Evolutionary conservation across 2,797 vertebrate species (phyloP), one percentile per base, ranked within the genome.

Genomic region (Siniperca obscura): DNA sequence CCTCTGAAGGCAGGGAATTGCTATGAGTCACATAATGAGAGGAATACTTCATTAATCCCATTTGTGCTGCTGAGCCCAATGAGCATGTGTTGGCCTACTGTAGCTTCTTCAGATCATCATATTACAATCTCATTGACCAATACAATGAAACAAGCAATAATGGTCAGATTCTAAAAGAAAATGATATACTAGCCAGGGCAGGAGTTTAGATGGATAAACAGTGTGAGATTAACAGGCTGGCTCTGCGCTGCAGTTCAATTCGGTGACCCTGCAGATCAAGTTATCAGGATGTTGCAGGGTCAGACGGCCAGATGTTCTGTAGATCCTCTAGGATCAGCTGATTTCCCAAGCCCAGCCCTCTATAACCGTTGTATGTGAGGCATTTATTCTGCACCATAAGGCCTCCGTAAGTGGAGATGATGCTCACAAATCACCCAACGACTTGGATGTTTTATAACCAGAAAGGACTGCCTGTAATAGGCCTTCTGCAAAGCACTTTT

Each of bases 291-390:
- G 92, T 73, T 88, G 86, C 81, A 19, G 84, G 91, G 90, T 91
- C 91, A 93, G 91, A 92, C 91, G 11, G 90, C 91, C 94, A 94
- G 93, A 95, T 95, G 94, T 95, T 93, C 86, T 81, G 90, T 82
- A 90, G 91, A 94, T 93, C 92, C 93, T 89, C 86, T 92, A 52
- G 85, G 84, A 93, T 94, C 92, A 93, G 92, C 90, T 93, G 91
- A 89, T 91, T 91, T 80, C 78, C 85, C 76, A 86, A 91, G 87
- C 86, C 86, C 76, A 13, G 74, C 80, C 84, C 81, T 85, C 85
- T 60, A 80, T 50, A 84, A 52, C 81, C 73, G 68, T 92, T 88
- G 89, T 87, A 87, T 89, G 88, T 79, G 84, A 85, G 74, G 78
- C 78, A 90, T 91, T 91, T 90, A 89, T 56, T 86, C 55, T 25